Evolutionary conservation across 2,888 invertebrate species (phyloP), one percentile per base, ranked within the genome.

Genomic region (Zaprionus bogoriensis): DNA sequence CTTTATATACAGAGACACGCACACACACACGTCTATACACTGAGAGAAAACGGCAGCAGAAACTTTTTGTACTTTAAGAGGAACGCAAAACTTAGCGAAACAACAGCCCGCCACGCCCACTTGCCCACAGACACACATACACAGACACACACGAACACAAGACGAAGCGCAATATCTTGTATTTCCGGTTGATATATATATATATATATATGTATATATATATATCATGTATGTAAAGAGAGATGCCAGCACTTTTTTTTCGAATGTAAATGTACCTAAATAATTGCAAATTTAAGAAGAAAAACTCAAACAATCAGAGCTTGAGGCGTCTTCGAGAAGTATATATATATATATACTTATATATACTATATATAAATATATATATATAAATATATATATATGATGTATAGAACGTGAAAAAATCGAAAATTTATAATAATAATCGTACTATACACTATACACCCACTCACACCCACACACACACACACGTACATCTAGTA

Each of bases 191-290:
- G n/a, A 14, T 14, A 1, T 32, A 32, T 32, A 32, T 10, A 42
- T 28, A 45, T 4, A 36, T 51, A 64, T 36, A n/a, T n/a, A 14
- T 14, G 1, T 32, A 32, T 32, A 32, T 10, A 42, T 28, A 45
- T 4, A 36, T 51, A 64, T 36, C 25, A 60, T 32, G 32, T 20
- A 54, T 30, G 22, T n/a, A 45, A 25, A n/a, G n/a, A n/a, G n/a
- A n/a, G n/a, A n/a, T 23, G 30, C 22, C n/a, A 36, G 44, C 10
- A 10, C 9, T 32, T 59, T n/a, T 54, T 32, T 62, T 48, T 62
- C 50, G 58, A 59, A 66, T 65, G 74, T 81, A 78, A 80, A 80
- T 58, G 80, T 80, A 80, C 80, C 80, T 80, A 63, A 83, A 57
- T 48, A 72, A 72, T 58, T 28, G 30, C n/a, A n/a, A n/a, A n/a